Percentiles rank a stretch among this genome's conserved stretches.
phyloP scores from a whole-genome alignment of 2,113 vertebrate genomes.

The Turnix velox region DNA sequence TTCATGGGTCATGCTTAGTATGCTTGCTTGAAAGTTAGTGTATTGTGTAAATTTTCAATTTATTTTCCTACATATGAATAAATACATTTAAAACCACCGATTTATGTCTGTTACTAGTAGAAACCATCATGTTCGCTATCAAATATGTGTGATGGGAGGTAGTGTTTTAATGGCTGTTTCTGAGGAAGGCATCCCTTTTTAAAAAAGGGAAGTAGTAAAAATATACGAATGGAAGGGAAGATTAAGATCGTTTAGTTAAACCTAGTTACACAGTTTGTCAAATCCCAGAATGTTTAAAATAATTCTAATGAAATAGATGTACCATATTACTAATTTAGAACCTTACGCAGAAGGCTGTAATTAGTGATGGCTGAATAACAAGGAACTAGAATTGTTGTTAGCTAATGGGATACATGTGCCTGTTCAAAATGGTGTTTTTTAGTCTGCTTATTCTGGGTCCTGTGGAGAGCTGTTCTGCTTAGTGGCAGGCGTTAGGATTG shows the following conservation, averaged over 20 bases:
- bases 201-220: background rate
- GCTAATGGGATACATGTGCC: background rate
- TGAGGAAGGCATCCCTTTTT: background rate
- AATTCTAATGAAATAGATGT: background rate
- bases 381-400: background rate
- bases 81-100: background rate
- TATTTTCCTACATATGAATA: background rate
- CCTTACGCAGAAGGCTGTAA: background rate
- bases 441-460: background rate
- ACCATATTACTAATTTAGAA: background rate
- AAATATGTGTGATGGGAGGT: background rate
- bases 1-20: background rate
- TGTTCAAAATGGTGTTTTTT: background rate
- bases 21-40: fast-evolving
- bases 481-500: background rate
- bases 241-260: background rate
- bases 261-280: background rate
- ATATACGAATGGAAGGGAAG: background rate
- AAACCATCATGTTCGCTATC: background rate
- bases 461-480: background rate
- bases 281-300: conserved; percentile 18
- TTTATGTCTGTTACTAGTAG: background rate
- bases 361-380: background rate
- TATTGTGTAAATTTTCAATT: background rate
- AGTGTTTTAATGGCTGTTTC: background rate